These are phyloP conservation scores for Anguilla marmorata DNA, from an alignment of 2,797 vertebrate species.

Conservation along the genomic window DNA sequence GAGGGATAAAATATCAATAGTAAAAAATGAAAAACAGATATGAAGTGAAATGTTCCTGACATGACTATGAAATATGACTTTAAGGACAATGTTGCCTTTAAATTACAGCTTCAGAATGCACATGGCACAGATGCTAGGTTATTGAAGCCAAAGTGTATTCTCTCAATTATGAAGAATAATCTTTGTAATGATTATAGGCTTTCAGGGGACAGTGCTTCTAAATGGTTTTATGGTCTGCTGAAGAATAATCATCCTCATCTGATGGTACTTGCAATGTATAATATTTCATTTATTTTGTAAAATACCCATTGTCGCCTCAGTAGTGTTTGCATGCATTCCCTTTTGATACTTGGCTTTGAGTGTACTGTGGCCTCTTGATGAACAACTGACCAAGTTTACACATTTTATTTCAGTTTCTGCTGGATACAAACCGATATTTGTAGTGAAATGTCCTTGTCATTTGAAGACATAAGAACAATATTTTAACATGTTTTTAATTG, in stretches of 20 bases:
- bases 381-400: constrained; percentile 70
- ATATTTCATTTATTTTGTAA: neutral
- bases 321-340: constrained; percentile 64
- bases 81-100: neutral
- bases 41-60: neutral
- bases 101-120: constrained; percentile 9
- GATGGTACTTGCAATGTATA: neutral
- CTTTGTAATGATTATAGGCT: neutral
- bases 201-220: neutral
- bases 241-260: neutral
- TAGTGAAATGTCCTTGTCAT: constrained; percentile 25
- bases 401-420: constrained; percentile 50
- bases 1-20: neutral
- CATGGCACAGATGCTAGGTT: neutral
- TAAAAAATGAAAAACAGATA: neutral
- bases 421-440: constrained; percentile 46
- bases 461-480: constrained; percentile 15
- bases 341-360: constrained; percentile 63
- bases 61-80: neutral
- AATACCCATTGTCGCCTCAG: neutral
- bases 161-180: neutral
- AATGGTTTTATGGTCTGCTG: neutral
- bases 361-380: constrained; percentile 63
- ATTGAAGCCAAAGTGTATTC: neutral
- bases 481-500: constrained; percentile 38